These are phyloP conservation scores for Penaeus indicus DNA, from an alignment of 1,140 invertebrate species.

Conservation along the genomic window DNA sequence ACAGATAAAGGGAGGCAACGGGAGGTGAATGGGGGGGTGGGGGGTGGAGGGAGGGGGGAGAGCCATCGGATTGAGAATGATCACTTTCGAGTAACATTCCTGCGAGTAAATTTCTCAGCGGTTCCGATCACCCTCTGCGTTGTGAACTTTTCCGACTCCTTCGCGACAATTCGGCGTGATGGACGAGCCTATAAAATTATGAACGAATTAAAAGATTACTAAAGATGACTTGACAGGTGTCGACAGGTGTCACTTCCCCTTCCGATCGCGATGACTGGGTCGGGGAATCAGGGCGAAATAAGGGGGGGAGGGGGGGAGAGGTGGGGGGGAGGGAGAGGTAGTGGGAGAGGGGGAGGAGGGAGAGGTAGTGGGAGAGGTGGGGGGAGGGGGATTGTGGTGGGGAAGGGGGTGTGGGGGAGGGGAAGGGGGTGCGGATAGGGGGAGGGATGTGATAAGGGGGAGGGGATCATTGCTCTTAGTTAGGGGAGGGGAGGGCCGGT, in stretches of 20 bases:
- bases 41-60: too few relatives aligned
- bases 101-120: background rate
- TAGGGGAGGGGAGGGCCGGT: too few relatives aligned
- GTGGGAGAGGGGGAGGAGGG: background rate
- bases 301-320: background rate
- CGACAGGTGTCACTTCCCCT: slow-evolving; percentile 49
- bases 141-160: slow-evolving; percentile 41
- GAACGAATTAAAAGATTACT: slow-evolving; percentile 54
- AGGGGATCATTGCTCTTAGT: too few relatives aligned
- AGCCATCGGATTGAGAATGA: too few relatives aligned
- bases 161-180: slow-evolving; percentile 45
- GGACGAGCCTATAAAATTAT: slow-evolving; percentile 55
- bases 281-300: background rate
- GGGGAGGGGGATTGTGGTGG: background rate
- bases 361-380: background rate
- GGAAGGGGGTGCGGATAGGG: too few relatives aligned
- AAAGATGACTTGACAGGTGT: slow-evolving; percentile 46
- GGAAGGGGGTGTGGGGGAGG: background rate
- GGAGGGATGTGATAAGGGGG: too few relatives aligned
- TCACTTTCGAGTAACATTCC: too few relatives aligned
- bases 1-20: too few relatives aligned
- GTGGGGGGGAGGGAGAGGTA: background rate
- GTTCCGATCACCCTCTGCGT: background rate
- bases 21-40: too few relatives aligned
- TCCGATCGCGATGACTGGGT: slow-evolving; percentile 19